Conservation (phyloP, 2,797 vertebrate genomes). For the Perodicticus potto region DNA sequence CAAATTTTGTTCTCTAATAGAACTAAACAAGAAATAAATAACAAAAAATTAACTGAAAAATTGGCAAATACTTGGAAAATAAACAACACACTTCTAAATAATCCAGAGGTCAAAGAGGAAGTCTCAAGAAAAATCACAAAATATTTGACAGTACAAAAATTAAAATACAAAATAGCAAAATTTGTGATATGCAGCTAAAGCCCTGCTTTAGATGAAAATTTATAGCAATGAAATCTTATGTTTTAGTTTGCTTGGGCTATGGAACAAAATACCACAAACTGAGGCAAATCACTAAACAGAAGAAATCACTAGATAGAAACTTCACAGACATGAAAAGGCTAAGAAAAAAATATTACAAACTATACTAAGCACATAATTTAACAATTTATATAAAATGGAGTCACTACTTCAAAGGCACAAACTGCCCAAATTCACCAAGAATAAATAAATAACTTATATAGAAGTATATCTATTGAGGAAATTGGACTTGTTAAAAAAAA, state of each 20-base stretch:
- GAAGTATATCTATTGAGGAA: not conserved
- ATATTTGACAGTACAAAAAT: slow-evolving; percentile 19
- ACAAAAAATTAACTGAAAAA: not conserved
- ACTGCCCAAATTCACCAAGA: not conserved
- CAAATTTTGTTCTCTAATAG: slow-evolving; percentile 1
- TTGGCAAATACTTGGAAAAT: not conserved
- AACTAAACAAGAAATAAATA: not conserved
- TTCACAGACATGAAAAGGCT: not conserved
- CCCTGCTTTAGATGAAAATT: not conserved
- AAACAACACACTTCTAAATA: not conserved
- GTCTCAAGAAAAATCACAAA: slow-evolving; percentile 26
- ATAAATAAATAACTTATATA: not conserved
- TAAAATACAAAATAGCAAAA: not conserved
- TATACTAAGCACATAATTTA: not conserved
- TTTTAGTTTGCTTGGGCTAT: not conserved
- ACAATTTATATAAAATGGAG: not conserved
- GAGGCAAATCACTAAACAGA: not conserved
- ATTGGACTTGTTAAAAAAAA: not conserved
- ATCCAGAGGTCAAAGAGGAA: not conserved
- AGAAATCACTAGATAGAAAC: not conserved
- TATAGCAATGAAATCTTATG: not conserved
- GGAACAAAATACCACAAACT: not conserved
- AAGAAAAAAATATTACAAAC: not conserved
- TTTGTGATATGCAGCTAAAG: not conserved
- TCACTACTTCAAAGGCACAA: not conserved